phyloP scores from a whole-genome alignment of 2,797 vertebrate species.

The Philypnodon macrostomus region DNA sequence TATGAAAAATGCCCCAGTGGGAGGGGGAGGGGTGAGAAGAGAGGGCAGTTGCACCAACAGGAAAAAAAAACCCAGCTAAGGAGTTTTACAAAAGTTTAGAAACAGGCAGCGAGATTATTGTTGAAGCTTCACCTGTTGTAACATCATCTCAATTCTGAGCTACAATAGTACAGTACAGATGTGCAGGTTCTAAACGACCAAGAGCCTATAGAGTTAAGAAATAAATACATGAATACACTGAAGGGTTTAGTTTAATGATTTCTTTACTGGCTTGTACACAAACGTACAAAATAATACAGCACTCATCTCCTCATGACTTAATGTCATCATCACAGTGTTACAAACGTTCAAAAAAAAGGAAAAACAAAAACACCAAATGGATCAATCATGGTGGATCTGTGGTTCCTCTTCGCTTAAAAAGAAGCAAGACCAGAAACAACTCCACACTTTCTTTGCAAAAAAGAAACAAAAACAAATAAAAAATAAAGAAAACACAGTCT shows the following conservation, averaged over 20 bases:
- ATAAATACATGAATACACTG: constrained; percentile 61
- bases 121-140: not conserved
- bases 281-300: constrained; percentile 85
- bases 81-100: constrained; percentile 2
- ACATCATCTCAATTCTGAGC: too few relatives aligned
- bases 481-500: too few relatives aligned
- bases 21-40: constrained; percentile 4
- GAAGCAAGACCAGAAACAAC: constrained; percentile 74
- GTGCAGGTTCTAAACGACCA: not conserved
- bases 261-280: constrained; percentile 87
- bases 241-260: constrained; percentile 80
- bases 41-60: not conserved
- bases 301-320: constrained; percentile 78
- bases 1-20: constrained; percentile 47
- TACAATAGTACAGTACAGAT: too few relatives aligned
- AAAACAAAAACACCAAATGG: constrained; percentile 43
- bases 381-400: constrained; percentile 69
- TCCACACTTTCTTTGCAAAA: constrained; percentile 59
- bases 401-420: constrained; percentile 71
- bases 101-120: not conserved
- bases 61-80: constrained; percentile 1
- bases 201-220: constrained; percentile 16
- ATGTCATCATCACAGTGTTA: constrained; percentile 84
- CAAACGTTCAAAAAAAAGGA: constrained; percentile 77
- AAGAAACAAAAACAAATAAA: constrained; percentile 48